A percentile compares a stretch with the other conserved stretches of the same genome.
Conservation (phyloP, 2,797 vertebrate species). For the Epinephelus coioides region DNA sequence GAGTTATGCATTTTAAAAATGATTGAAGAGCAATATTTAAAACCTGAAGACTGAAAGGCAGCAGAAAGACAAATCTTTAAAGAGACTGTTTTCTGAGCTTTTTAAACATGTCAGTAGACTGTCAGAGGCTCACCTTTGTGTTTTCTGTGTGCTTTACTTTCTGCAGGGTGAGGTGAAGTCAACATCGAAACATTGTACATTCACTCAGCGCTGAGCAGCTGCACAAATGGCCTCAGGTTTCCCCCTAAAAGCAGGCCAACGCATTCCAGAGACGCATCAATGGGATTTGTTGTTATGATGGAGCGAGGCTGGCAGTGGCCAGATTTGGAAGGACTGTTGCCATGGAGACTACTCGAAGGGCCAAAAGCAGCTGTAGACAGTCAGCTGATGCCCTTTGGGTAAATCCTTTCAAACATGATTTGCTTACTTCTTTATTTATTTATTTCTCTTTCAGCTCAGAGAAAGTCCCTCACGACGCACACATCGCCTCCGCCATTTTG, state of each 20-base stretch:
- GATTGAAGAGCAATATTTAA: slow-evolving; percentile 22
- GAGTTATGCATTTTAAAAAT: slow-evolving; percentile 40
- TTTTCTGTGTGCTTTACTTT: slow-evolving; percentile 49
- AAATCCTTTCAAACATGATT: slow-evolving; percentile 80
- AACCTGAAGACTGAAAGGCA: slow-evolving; percentile 14
- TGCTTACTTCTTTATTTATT: slow-evolving; percentile 74
- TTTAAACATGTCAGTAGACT: slow-evolving; percentile 15
- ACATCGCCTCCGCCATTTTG: slow-evolving; percentile 68
- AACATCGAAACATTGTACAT: slow-evolving; percentile 64
- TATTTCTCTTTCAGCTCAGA: slow-evolving; percentile 52
- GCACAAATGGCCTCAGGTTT: slow-evolving; percentile 72
- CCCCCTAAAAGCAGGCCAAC: slow-evolving; percentile 71
- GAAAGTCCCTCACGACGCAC: slow-evolving; percentile 45
- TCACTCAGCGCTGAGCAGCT: slow-evolving; percentile 68
- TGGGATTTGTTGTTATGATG: slow-evolving; percentile 83
- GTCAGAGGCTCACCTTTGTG: slow-evolving; percentile 41
- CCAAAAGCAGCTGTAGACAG: slow-evolving; percentile 83
- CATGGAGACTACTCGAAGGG: slow-evolving; percentile 79
- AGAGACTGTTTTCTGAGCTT: slow-evolving; percentile 26
- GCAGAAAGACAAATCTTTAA: slow-evolving; percentile 31
- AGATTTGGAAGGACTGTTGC: slow-evolving; percentile 80
- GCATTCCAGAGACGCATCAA: slow-evolving; percentile 82
- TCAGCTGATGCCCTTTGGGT: slow-evolving; percentile 83
- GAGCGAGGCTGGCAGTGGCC: slow-evolving; percentile 72
- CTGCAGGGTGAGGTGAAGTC: slow-evolving; percentile 36